Evolutionary conservation across 2,888 invertebrate genomes (phyloP), one percentile per base, ranked within the genome.

Genomic region (Yponomeuta plumbellus): DNA sequence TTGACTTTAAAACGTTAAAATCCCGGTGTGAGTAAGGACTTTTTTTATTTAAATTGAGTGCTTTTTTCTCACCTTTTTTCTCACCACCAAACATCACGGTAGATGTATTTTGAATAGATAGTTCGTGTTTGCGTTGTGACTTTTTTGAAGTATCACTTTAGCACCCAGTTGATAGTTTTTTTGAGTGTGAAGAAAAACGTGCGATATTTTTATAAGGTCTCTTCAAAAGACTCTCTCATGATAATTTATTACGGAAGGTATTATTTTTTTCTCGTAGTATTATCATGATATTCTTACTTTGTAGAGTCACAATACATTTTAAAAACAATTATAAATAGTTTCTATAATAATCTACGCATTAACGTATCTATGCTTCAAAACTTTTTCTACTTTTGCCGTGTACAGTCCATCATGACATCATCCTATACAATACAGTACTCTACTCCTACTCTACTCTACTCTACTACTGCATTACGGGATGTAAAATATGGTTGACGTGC

Each of bases 21-120:
- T 78, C 74, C 75, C 70, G 76, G 80, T 81, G 82, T 75, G 81
- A 83, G 79, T 20, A 10, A 23, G 26, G 39, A 58, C 59, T 65
- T 78, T 70, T 78, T 79, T 80, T 80, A 72, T 77, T 74, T 76
- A 80, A 76, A 68, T 70, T 75, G 77, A 67, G 74, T 76, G 70
- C 69, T 65, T 68, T 76, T 77, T 76, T 78, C 74, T 70, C 66
- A 69, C 73, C 74, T 76, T 77, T 79, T 74, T 71, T 8, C 22
- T 74, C 79, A 81, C 83, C 80, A 81, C 82, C 80, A 80, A 81
- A 75, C 68, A 74, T 77, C 70, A 80, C 78, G 80, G 79, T 80
- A 77, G 76, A 78, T 79, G 73, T 74, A 75, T 76, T 80, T 78
- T 75, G 73, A 79, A 83, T 80, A 70, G 68, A 8, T 5, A 34